Evolutionary conservation across 2,113 vertebrate species (phyloP), one percentile per base, ranked within the genome.

Genomic region (Cyanoderma ruficeps): DNA sequence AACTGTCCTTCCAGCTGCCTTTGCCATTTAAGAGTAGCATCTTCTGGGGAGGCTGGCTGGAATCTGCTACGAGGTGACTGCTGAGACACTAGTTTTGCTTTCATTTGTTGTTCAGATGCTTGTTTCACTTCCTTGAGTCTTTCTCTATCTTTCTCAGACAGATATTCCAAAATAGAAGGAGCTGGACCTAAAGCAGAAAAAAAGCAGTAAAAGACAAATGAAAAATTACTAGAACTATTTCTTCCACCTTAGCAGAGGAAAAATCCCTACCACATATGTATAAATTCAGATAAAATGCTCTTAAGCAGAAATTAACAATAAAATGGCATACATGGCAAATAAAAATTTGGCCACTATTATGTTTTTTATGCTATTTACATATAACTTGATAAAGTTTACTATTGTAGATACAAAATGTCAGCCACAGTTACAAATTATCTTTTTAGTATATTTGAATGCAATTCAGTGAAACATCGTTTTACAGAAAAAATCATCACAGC

Each of bases 131-230:
- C 97, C 90, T 94, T 98, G 57, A 99, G 98, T 57, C 98, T 98
- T 84, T 99, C 97, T 93, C 98, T 95, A 30, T 99, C 99, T 90
- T 98, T 98, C 35, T 98, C 98, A 52, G 97, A 98, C 60, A 99
- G 97, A 86, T 99, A 98, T 28, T 99, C 99, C 94, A 99, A 96
- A 89, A 99, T 98, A 37, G 99, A 99, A 72, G 97, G 96, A 60
- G 96, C 44, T 1, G 98, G 98, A 80, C 99, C 99, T 99, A 97
- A 79, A 53, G 71, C 13, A 72, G 35, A 75, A 74, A 21, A 93
- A 93, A 89, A 93, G 16, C 3, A 63, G 67, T 47, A 25, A 64
- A 23, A 72, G 12, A 63, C 4, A 88, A 91, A 89, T 65, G 0
- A 76, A 83, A 74, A 91, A 72, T 33, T 31, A 64, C 9, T 25